Evolutionary conservation across 2,888 invertebrate genomes (phyloP).

Genomic region (Ecliptopera silaceata): DNA sequence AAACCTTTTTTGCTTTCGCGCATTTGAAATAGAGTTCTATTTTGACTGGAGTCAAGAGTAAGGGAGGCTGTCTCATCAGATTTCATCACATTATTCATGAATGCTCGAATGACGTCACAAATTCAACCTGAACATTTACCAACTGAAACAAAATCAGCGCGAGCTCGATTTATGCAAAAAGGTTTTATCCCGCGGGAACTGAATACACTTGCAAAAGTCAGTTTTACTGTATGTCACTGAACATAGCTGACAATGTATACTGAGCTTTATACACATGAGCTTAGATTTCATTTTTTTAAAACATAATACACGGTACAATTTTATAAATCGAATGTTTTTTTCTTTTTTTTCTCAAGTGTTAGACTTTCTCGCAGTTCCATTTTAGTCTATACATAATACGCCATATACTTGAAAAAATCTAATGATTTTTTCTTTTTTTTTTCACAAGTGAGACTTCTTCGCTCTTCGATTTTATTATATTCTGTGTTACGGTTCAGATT

Average conservation of each 20-base stretch:
- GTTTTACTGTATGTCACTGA: conserved; percentile 8
- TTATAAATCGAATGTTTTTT: too few relatives aligned
- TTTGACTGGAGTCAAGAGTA: too few relatives aligned
- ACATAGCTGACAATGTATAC: neutral
- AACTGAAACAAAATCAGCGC: conserved; percentile 19
- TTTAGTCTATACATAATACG: neutral
- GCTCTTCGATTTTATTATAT: neutral
- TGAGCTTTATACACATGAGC: neutral
- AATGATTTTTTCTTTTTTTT: too few relatives aligned
- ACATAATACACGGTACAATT: too few relatives aligned
- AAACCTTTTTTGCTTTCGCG: too few relatives aligned
- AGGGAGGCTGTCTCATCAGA: neutral
- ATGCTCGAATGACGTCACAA: neutral
- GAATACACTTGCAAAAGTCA: conserved; percentile 21
- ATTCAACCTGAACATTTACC: conserved; percentile 8
- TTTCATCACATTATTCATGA: conserved; percentile 4
- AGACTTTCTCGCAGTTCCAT: neutral
- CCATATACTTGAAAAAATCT: too few relatives aligned
- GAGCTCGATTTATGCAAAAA: conserved; percentile 24
- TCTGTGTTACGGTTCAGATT: conserved; percentile 1
- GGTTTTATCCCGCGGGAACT: conserved; percentile 14
- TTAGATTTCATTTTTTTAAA: neutral
- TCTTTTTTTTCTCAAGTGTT: neutral
- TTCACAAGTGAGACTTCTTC: neutral
- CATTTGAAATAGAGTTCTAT: too few relatives aligned